phyloP scores from a whole-genome alignment of 2,797 vertebrate species.

The Acanthopagrus latus region DNA sequence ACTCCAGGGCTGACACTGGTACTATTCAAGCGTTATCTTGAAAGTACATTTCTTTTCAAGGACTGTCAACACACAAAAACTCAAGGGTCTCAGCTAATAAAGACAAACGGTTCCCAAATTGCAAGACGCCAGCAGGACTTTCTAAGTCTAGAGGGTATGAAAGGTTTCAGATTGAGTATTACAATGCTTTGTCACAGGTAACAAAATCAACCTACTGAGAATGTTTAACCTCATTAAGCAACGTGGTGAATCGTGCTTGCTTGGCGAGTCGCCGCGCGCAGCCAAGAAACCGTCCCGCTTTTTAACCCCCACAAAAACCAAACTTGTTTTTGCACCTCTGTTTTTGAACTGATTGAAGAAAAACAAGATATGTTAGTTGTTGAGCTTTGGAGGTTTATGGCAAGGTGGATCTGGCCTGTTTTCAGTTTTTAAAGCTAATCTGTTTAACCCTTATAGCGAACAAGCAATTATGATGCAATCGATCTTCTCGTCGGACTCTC shows the following conservation, averaged over 20 bases:
- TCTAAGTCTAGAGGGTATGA: not conserved
- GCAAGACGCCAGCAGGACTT: not conserved
- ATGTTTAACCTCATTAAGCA: not conserved
- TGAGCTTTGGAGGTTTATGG: not conserved
- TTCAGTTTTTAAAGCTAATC: constrained; percentile 2
- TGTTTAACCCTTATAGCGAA: not conserved
- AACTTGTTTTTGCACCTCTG: not conserved
- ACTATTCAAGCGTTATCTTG: constrained; percentile 8
- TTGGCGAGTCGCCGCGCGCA: not conserved
- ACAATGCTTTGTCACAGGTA: not conserved
- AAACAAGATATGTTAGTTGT: not conserved
- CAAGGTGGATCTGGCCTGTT: not conserved
- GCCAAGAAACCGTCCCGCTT: not conserved
- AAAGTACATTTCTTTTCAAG: constrained; percentile 14
- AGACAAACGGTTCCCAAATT: not conserved
- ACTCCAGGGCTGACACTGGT: constrained; percentile 5
- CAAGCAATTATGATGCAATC: not conserved
- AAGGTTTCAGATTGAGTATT: not conserved
- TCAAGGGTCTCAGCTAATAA: not conserved
- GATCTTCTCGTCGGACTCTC: not conserved
- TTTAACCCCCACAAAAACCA: not conserved
- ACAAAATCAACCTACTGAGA: not conserved
- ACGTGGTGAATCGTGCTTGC: not conserved
- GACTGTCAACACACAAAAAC: not conserved
- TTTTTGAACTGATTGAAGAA: not conserved